phyloP scores from a whole-genome alignment of 2,888 invertebrate genomes.

The Yponomeuta evonymella region DNA sequence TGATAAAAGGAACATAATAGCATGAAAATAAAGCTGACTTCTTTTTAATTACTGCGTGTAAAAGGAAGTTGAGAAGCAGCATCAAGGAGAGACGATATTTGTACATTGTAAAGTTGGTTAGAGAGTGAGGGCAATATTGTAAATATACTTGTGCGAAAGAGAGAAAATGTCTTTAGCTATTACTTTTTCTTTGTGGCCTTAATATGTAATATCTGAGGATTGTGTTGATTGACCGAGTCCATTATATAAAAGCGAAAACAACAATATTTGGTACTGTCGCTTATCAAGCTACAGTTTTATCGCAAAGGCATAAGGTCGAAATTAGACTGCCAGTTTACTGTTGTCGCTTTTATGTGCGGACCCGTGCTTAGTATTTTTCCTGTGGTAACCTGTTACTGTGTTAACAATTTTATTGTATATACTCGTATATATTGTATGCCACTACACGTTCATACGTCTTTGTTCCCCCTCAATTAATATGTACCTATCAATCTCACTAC shows the following conservation, averaged over 20 bases:
- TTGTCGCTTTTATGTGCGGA: no score
- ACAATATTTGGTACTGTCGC: no score
- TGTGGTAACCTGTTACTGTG: no score
- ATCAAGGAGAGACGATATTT: not conserved
- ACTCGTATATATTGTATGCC: not conserved
- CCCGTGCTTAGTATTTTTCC: no score
- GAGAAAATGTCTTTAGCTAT: not conserved
- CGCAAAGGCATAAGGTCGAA: no score
- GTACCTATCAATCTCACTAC: not conserved
- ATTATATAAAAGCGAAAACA: no score
- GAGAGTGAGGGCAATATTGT: conserved; percentile 1
- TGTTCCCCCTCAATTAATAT: not conserved
- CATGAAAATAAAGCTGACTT: no score
- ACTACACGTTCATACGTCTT: not conserved
- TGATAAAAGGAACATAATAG: no score
- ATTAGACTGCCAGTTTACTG: no score
- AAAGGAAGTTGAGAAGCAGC: not conserved
- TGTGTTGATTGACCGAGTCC: not conserved
- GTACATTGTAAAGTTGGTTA: conserved; percentile 2
- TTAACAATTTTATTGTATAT: not conserved
- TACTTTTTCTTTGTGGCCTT: conserved; percentile 16
- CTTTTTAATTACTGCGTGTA: no score
- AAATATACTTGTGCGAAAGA: conserved; percentile 1
- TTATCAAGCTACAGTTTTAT: no score
- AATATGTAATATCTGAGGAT: conserved; percentile 3